phyloP scores from a whole-genome alignment of 2,797 vertebrate species.

The Aphelocoma californica region DNA sequence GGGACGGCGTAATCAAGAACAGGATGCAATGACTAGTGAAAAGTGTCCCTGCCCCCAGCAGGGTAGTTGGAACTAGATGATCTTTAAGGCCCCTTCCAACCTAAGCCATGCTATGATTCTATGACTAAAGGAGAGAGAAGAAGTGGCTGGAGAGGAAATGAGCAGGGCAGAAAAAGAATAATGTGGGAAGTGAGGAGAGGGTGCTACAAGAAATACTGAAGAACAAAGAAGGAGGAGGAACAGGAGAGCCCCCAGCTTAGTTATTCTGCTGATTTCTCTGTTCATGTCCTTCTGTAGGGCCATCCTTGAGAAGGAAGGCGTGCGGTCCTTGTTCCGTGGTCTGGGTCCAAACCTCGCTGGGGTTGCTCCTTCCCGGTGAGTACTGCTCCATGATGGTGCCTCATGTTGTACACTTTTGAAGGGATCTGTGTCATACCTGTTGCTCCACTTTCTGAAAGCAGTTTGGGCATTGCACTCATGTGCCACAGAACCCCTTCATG shows the following conservation, averaged over 20 bases:
- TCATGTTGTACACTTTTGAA: neutral
- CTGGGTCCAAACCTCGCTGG: slow-evolving; percentile 69
- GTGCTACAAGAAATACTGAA: neutral
- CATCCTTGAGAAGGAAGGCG: slow-evolving; percentile 68
- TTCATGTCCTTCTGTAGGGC: neutral
- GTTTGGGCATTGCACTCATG: neutral
- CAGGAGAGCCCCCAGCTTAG: neutral
- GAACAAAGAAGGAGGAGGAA: neutral
- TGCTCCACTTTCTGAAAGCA: neutral
- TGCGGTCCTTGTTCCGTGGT: slow-evolving; percentile 65
- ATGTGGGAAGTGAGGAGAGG: neutral
- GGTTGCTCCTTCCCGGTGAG: slow-evolving; percentile 71
- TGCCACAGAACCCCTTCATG: neutral
- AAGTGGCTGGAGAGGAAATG: neutral
- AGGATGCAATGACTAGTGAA: neutral
- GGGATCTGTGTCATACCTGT: neutral
- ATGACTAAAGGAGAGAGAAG: neutral
- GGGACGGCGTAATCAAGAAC: neutral
- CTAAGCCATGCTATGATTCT: neutral
- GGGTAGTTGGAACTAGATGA: neutral
- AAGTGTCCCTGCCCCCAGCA: neutral
- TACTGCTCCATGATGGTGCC: neutral
- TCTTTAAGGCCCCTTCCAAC: neutral
- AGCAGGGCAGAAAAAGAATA: neutral
- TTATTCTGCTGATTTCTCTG: neutral